Conservation (phyloP, 2,113 vertebrate species). For the cat (Felis catus) region F.catus_Fca126_mat1.0 CM031412.1:3714501-3715000, state of each 20-base stretch:
- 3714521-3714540: too few species aligned
- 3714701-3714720: background rate
- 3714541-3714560: background rate
- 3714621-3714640: background rate
- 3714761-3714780: background rate
- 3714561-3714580: background rate
- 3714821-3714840: background rate
- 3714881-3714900: background rate
- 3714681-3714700: background rate
- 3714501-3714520: background rate
- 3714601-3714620: background rate
- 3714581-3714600: background rate
- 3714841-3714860: background rate
- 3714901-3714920: background rate
- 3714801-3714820: background rate
- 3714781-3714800: background rate
- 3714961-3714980: background rate
- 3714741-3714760: background rate
- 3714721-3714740: background rate
- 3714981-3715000: background rate
- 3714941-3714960: background rate
- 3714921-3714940: background rate
- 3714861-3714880: background rate
- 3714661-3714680: background rate
- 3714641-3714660: background rate